Conservation (phyloP, 1,140 invertebrate species). For the Caerostris darwini region DNA sequence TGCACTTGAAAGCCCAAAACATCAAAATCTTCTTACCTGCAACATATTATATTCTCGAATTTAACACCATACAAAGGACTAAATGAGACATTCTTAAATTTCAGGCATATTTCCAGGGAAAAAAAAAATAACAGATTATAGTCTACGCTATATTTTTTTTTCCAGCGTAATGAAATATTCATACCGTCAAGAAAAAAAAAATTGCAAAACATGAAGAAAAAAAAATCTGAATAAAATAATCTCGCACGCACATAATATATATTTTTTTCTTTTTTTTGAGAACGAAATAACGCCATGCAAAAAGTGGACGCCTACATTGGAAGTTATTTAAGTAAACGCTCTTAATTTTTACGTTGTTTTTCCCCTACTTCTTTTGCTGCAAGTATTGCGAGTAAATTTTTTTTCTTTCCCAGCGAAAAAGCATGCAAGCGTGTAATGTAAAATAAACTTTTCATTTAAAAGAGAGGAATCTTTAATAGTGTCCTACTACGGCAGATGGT, state of each 20-base stretch:
- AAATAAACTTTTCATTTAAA: constrained; percentile 70
- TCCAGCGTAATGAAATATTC: constrained; percentile 45
- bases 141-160: background rate
- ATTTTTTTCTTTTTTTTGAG: background rate
- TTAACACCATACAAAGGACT: too few relatives aligned
- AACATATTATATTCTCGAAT: too few relatives aligned
- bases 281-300: background rate
- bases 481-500: background rate
- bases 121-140: background rate
- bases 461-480: constrained; percentile 37
- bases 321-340: constrained; percentile 31
- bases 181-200: constrained; percentile 10
- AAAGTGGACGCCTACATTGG: background rate
- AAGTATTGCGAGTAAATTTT: background rate
- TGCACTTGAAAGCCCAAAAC: too few relatives aligned
- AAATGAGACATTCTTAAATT: constrained; percentile 54
- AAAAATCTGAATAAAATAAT: background rate
- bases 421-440: constrained; percentile 56
- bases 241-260: background rate
- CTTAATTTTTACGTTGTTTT: constrained; percentile 23
- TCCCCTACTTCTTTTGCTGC: background rate
- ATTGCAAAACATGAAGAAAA: background rate
- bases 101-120: constrained; percentile 1
- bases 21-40: too few relatives aligned
- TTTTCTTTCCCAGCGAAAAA: background rate